Percentiles rank a stretch among this genome's conserved stretches.
Evolutionary conservation across 2,797 vertebrate species (phyloP).

Genomic region (Peromyscus nudipes): DNA sequence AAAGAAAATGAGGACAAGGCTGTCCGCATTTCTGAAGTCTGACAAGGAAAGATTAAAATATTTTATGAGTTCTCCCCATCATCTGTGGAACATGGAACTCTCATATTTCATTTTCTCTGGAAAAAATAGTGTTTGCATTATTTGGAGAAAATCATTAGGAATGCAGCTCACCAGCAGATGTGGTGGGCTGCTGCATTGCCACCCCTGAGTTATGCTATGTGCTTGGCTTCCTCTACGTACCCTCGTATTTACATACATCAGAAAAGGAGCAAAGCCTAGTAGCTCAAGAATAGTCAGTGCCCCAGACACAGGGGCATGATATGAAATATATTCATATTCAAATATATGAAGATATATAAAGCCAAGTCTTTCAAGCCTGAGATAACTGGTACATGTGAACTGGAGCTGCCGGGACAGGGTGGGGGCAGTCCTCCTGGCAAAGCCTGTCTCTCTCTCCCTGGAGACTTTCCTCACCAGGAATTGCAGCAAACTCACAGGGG

Average conservation of each 20-base stretch:
- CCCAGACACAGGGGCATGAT: fast-evolving
- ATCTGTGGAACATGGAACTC: conserved; percentile 37
- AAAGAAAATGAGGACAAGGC: conserved; percentile 82
- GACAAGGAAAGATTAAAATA: conserved; percentile 74
- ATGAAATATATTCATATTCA: background rate
- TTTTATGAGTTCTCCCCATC: conserved; percentile 71
- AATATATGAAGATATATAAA: background rate
- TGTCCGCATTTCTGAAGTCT: conserved; percentile 79
- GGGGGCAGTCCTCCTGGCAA: background rate
- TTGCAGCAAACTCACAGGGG: background rate
- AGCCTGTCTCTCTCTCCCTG: background rate
- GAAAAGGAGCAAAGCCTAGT: background rate
- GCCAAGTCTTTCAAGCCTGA: background rate
- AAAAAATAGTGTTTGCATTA: conserved; percentile 74
- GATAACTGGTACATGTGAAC: background rate
- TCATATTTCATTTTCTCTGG: conserved; percentile 47
- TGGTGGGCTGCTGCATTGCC: background rate
- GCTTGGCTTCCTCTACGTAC: conserved; percentile 49
- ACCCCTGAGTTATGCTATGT: background rate
- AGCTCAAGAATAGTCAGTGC: background rate
- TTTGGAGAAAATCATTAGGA: conserved; percentile 79
- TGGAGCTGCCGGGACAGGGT: background rate
- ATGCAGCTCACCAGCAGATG: background rate
- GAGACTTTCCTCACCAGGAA: fast-evolving
- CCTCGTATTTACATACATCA: background rate